Conservation (phyloP, 2,888 invertebrate genomes). For the Meghimatium bilineatum region DNA sequence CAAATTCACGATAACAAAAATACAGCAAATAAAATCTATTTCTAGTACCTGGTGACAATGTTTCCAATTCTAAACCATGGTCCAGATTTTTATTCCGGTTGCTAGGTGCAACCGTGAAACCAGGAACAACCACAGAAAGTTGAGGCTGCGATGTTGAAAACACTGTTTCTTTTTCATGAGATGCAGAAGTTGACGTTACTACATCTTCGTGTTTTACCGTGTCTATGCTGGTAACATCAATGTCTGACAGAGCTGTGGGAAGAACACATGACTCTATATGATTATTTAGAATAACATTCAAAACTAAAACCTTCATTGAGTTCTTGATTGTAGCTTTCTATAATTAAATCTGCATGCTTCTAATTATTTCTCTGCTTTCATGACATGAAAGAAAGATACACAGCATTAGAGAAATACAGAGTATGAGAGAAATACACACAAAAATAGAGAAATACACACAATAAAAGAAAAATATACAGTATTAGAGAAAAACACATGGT, state of each 20-base stretch:
- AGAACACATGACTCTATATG: not conserved
- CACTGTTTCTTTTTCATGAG: not conserved
- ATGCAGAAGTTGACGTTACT: not conserved
- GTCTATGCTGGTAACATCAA: slow-evolving; percentile 43
- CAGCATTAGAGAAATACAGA: too few species aligned
- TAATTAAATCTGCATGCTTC: too few species aligned
- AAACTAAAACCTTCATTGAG: not conserved
- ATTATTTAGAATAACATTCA: not conserved
- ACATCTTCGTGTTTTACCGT: slow-evolving; percentile 21
- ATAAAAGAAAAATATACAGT: too few species aligned
- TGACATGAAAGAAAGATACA: too few species aligned
- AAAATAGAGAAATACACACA: too few species aligned
- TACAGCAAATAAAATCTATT: too few species aligned
- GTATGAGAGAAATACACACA: too few species aligned
- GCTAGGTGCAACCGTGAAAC: not conserved
- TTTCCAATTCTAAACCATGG: slow-evolving; percentile 57
- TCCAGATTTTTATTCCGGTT: slow-evolving; percentile 36
- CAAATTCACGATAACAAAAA: too few species aligned
- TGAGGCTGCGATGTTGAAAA: not conserved
- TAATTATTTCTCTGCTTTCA: too few species aligned
- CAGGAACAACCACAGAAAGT: not conserved
- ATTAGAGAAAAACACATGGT: too few species aligned
- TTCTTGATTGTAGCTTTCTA: too few species aligned
- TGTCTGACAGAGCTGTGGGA: slow-evolving; percentile 40
- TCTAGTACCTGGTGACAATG: slow-evolving; percentile 63